Evolutionary conservation across 2,797 vertebrate species (phyloP).

Genomic region (Valencia hispanica): DNA sequence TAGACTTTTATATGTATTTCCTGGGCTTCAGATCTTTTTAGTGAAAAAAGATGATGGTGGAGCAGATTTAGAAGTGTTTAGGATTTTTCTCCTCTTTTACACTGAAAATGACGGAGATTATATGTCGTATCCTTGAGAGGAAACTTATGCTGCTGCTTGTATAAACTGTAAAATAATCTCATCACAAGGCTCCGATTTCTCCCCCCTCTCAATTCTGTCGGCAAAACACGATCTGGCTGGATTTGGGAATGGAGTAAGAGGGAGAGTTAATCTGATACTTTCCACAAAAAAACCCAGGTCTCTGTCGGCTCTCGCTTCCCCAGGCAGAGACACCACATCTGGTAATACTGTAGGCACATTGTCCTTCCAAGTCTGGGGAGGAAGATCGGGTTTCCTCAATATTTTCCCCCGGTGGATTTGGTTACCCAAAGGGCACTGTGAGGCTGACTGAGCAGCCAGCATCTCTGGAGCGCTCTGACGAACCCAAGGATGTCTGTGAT

Average conservation of each 20-base stretch:
- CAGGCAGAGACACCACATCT: constrained; percentile 96
- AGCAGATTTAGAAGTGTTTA: constrained; percentile 72
- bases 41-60: constrained; percentile 23
- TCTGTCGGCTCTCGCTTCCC: constrained; percentile 76
- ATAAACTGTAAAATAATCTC: constrained; percentile 96
- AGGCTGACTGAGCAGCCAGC: constrained; percentile 64
- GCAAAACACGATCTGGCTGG: constrained; percentile 93
- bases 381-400: constrained; percentile 90
- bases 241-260: constrained; percentile 90
- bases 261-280: constrained; percentile 94
- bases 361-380: constrained; percentile 90
- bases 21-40: constrained; percentile 8
- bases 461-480: constrained; percentile 68
- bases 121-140: constrained; percentile 93
- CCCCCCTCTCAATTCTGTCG: constrained; percentile 92
- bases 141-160: constrained; percentile 94
- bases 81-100: constrained; percentile 66
- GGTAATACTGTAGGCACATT: constrained; percentile 98
- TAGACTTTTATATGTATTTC: neutral
- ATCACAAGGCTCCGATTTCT: constrained; percentile 87
- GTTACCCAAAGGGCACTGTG: constrained; percentile 89
- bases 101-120: constrained; percentile 89
- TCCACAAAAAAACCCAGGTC: constrained; percentile 69
- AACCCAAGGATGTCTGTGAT: constrained; percentile 70
- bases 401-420: constrained; percentile 88